A percentile compares a stretch with the other conserved stretches of the same genome.
These are phyloP conservation scores for Caenorhabditis becei DNA, from an alignment of 2,888 invertebrate species.

Conservation along the genomic window DNA sequence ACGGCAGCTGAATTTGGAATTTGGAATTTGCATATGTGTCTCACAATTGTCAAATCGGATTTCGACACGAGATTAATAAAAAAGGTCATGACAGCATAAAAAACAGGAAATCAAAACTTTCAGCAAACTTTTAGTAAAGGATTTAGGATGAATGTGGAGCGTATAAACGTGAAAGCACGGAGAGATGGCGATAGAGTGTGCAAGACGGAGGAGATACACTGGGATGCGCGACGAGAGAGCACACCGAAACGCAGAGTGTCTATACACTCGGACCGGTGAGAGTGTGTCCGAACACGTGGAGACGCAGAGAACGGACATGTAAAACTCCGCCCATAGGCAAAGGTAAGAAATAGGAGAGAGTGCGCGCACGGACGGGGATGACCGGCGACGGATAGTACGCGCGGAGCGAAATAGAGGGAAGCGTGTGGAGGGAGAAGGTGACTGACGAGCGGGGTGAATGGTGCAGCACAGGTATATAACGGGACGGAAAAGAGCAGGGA, in stretches of 20 bases:
- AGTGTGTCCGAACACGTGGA: conserved; percentile 49
- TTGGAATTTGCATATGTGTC: too few relatives aligned
- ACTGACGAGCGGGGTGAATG: conserved; percentile 19
- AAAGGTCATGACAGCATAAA: neutral
- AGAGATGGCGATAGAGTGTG: conserved; percentile 44
- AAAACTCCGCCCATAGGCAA: conserved; percentile 37
- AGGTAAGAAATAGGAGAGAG: conserved; percentile 57
- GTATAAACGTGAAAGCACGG: conserved; percentile 53
- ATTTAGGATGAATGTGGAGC: conserved; percentile 12
- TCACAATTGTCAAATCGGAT: neutral
- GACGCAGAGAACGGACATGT: conserved; percentile 27
- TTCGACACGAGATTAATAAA: neutral
- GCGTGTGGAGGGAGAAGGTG: neutral
- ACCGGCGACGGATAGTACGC: conserved; percentile 28
- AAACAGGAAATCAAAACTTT: neutral
- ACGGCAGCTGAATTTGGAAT: neutral
- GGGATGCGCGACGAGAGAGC: conserved; percentile 40
- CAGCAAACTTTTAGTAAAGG: conserved; percentile 17
- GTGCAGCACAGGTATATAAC: conserved; percentile 20
- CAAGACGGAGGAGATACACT: conserved; percentile 41
- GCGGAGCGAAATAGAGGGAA: neutral
- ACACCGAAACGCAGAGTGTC: conserved; percentile 23
- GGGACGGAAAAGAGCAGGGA: neutral
- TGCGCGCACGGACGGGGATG: conserved; percentile 26
- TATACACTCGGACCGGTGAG: conserved; percentile 30